A percentile compares a stretch with the other conserved stretches of the same genome.
These are phyloP conservation scores for Hemicentrotus pulcherrimus DNA, from an alignment of 35 echinoderm and acorn worm genomes.

Conservation along the genomic window DNA sequence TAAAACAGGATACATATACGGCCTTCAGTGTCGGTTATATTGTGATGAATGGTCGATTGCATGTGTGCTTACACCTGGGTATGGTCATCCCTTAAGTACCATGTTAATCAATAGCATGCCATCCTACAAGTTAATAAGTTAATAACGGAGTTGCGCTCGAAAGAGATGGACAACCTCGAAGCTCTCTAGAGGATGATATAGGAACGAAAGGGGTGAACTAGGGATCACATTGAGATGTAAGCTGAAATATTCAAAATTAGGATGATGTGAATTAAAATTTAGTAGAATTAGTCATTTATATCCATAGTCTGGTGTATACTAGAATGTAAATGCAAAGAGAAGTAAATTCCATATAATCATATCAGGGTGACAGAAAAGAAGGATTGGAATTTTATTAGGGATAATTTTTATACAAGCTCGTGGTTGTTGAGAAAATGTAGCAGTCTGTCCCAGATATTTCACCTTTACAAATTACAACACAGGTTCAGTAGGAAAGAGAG, in stretches of 20 bases:
- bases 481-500: background rate
- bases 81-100: background rate
- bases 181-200: background rate
- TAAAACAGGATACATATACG: too few species aligned
- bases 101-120: background rate
- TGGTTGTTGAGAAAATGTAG: too few species aligned
- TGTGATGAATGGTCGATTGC: background rate
- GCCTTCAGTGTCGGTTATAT: too few species aligned
- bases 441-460: too few species aligned
- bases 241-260: background rate
- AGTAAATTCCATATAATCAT: too few species aligned
- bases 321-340: too few species aligned
- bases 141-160: background rate
- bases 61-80: background rate
- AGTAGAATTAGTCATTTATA: too few species aligned
- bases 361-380: too few species aligned
- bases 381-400: too few species aligned
- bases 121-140: background rate
- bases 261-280: too few species aligned
- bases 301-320: too few species aligned
- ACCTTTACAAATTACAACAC: background rate
- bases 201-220: background rate
- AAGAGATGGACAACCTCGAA: background rate
- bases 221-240: background rate
- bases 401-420: too few species aligned